Evolutionary conservation across 2,888 invertebrate species (phyloP).

Genomic region (Noctua comes): DNA sequence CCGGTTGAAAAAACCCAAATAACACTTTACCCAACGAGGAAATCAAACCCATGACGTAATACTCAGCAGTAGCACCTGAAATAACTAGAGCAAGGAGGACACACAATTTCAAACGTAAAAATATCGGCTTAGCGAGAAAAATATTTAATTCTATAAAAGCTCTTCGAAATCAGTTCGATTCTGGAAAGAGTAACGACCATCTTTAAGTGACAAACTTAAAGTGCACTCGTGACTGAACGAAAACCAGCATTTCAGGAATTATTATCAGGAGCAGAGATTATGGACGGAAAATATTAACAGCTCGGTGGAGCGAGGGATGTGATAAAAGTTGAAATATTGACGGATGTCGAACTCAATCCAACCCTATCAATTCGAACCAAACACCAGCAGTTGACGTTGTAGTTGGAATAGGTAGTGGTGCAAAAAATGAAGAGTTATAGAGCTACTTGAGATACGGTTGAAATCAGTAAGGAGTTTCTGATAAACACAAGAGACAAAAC

Average conservation of each 20-base stretch:
- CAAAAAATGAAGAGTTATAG: not conserved
- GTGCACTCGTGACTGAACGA: constrained; percentile 20
- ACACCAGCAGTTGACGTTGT: too few relatives aligned
- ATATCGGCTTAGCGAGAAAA: constrained; percentile 1
- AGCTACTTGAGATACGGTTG: not conserved
- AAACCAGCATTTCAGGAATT: constrained; percentile 21
- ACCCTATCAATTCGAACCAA: not conserved
- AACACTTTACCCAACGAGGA: not conserved
- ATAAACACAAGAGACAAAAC: constrained; percentile 14
- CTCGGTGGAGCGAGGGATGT: not conserved
- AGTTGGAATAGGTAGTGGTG: not conserved
- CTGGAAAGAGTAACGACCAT: constrained; percentile 13
- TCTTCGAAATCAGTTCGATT: constrained; percentile 31
- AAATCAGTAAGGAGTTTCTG: not conserved
- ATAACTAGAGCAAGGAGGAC: not conserved
- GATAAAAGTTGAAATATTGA: constrained; percentile 23
- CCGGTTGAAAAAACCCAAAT: not conserved
- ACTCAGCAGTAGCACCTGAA: not conserved
- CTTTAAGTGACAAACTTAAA: constrained; percentile 25
- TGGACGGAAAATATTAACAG: not conserved
- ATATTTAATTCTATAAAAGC: constrained; percentile 11
- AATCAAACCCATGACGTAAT: not conserved
- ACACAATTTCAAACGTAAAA: not conserved
- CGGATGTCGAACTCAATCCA: not conserved
- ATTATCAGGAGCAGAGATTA: constrained; percentile 4